phyloP scores from a whole-genome alignment of 2,797 vertebrate species.

The Echeneis naucrates region DNA sequence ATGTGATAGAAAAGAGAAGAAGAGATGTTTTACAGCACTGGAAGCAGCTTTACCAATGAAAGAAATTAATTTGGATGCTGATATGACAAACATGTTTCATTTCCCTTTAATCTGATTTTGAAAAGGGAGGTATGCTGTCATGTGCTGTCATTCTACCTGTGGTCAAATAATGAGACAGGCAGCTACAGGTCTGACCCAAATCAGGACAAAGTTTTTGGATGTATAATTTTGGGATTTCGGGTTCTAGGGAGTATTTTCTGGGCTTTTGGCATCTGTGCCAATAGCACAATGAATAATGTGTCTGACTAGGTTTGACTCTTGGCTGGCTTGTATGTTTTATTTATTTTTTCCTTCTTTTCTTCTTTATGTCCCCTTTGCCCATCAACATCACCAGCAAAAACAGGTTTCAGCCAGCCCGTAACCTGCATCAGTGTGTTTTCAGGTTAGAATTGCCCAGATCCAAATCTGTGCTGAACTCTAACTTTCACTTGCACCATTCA shows the following conservation, averaged over 20 bases:
- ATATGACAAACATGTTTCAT: no score
- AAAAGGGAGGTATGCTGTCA: no score
- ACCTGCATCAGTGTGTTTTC: neutral
- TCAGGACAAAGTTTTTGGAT: no score
- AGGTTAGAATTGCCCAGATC: neutral
- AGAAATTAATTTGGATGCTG: no score
- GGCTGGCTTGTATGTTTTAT: conserved; percentile 62
- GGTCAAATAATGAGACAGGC: no score
- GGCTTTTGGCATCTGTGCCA: conserved; percentile 16
- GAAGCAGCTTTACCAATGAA: no score
- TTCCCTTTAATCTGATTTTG: no score
- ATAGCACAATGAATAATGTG: conserved; percentile 79
- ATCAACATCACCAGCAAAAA: neutral
- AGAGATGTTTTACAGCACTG: no score
- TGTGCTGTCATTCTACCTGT: no score
- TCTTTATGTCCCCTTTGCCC: neutral
- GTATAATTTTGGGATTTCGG: conserved; percentile 6
- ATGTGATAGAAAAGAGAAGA: no score
- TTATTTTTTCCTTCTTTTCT: neutral
- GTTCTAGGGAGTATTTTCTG: no score
- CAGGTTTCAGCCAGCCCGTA: neutral
- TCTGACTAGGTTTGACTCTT: conserved; percentile 80
- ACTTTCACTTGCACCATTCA: neutral
- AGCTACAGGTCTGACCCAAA: no score
- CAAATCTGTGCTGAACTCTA: neutral